phyloP scores from a whole-genome alignment of 2,888 invertebrate genomes.

The Apotomis capreana region DNA sequence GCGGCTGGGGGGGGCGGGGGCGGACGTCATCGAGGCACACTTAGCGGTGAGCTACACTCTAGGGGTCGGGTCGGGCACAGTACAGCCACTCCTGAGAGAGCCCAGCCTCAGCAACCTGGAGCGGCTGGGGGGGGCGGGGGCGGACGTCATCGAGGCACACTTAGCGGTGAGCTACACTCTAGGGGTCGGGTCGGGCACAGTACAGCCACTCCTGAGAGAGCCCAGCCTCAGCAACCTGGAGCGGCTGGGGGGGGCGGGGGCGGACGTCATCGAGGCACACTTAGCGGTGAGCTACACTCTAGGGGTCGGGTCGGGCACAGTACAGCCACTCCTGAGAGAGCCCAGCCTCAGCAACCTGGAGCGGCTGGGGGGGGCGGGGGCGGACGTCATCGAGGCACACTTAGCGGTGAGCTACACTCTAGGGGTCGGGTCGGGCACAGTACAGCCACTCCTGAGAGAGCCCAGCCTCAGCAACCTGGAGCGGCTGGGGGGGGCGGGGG shows the following conservation, averaged over 20 bases:
- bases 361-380: constrained; percentile 59
- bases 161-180: constrained; percentile 58
- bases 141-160: constrained; percentile 67
- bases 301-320: too few species aligned
- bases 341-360: constrained; percentile 63
- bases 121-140: constrained; percentile 59
- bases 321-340: constrained; percentile 54
- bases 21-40: constrained; percentile 68
- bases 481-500: constrained; percentile 53
- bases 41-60: constrained; percentile 58
- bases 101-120: constrained; percentile 63
- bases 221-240: constrained; percentile 63
- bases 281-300: constrained; percentile 58
- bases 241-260: constrained; percentile 59
- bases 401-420: constrained; percentile 58
- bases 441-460: constrained; percentile 54
- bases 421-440: too few species aligned
- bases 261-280: constrained; percentile 67
- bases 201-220: constrained; percentile 54
- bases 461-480: constrained; percentile 63
- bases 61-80: too few species aligned
- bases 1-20: constrained; percentile 59
- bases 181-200: too few species aligned
- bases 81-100: constrained; percentile 54
- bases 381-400: constrained; percentile 67